Conservation (phyloP, 2,888 invertebrate species). For the Metellina segmentata region DNA sequence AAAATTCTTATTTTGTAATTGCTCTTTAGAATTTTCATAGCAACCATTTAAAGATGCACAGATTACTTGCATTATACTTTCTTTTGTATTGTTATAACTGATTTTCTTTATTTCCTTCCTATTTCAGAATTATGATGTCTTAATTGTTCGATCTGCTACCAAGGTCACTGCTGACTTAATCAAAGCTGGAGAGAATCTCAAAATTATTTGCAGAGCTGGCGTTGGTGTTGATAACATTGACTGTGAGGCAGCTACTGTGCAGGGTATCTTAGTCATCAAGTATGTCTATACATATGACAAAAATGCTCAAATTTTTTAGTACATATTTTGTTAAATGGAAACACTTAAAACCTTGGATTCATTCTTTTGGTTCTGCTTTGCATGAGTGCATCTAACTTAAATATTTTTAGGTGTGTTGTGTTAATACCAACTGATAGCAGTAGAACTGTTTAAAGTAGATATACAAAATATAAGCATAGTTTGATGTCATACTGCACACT, state of each 20-base stretch:
- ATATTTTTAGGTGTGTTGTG: no score
- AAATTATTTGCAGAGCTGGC: slow-evolving; percentile 97
- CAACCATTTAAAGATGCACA: background rate
- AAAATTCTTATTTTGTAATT: background rate
- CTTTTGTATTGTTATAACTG: no score
- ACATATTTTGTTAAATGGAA: background rate
- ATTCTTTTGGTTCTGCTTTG: background rate
- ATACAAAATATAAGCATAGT: no score
- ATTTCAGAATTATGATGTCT: slow-evolving; percentile 90
- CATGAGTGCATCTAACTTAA: no score
- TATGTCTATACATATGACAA: slow-evolving; percentile 82
- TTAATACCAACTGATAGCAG: no score
- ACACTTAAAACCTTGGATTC: background rate
- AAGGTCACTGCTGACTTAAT: slow-evolving; percentile 95
- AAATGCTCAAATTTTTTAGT: background rate
- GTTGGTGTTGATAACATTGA: slow-evolving; percentile 99
- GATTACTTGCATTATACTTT: background rate
- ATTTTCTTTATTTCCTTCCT: slow-evolving; percentile 1
- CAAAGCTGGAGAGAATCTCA: slow-evolving; percentile 86
- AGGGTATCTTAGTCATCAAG: slow-evolving; percentile 96
- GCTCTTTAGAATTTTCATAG: background rate
- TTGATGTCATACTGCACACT: no score
- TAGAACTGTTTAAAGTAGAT: no score
- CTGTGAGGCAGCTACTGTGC: slow-evolving; percentile 89
- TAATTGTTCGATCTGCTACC: slow-evolving; percentile 96